Evolutionary conservation across 2,888 invertebrate genomes (phyloP).

Genomic region (Spilosoma lubricipeda): DNA sequence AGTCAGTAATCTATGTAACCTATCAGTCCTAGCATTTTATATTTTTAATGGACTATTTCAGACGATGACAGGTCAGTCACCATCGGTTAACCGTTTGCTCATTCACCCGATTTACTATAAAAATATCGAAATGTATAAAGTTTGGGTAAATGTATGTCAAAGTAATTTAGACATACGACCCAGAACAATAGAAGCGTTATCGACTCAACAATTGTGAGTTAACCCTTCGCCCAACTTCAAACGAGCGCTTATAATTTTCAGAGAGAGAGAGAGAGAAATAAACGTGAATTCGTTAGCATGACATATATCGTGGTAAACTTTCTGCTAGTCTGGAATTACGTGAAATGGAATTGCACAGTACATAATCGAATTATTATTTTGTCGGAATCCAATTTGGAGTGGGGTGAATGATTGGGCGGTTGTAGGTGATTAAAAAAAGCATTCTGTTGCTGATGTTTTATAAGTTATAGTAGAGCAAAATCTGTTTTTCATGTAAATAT

Average conservation of each 20-base stretch:
- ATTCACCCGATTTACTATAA: not conserved
- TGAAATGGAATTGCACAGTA: slow-evolving; percentile 37
- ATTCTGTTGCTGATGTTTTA: slow-evolving; percentile 19
- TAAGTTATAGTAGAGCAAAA: not conserved
- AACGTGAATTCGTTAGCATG: slow-evolving; percentile 48
- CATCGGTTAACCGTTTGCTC: not conserved
- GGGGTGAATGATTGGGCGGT: slow-evolving; percentile 37
- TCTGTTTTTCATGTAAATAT: no score
- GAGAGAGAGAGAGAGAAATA: slow-evolving; percentile 28
- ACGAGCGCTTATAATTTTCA: slow-evolving; percentile 29
- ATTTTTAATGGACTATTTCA: no score
- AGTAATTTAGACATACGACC: not conserved
- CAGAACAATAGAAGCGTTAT: slow-evolving; percentile 21
- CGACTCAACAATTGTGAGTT: slow-evolving; percentile 18
- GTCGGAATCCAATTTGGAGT: slow-evolving; percentile 43
- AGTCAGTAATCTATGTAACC: no score
- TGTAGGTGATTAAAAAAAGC: slow-evolving; percentile 32
- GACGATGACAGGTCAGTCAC: no score
- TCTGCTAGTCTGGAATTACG: slow-evolving; percentile 38
- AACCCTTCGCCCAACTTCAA: slow-evolving; percentile 15
- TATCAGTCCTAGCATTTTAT: no score
- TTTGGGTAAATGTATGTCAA: not conserved
- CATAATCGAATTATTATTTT: slow-evolving; percentile 49
- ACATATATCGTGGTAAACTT: slow-evolving; percentile 54
- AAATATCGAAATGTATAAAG: not conserved